Base-by-base conservation (phyloP, 2,888 invertebrate species). In the Himalopsyche japonica region DNA sequence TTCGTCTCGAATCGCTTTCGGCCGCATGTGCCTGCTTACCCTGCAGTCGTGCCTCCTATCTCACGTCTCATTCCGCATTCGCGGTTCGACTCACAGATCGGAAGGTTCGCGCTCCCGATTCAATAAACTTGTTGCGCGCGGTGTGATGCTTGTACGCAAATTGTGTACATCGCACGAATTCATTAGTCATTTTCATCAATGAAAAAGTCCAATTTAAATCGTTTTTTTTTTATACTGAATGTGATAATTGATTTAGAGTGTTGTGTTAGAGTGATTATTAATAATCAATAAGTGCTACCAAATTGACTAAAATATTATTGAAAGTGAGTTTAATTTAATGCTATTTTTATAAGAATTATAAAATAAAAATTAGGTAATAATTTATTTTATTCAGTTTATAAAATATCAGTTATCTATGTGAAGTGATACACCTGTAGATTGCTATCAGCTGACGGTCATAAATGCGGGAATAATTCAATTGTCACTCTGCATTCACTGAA, bases 61-160 rank as follows among this genome's bases (percentile, higher is more conserved):
- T n/a, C n/a, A n/a, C 20, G 57, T 57, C 57, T n/a, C 57, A 57
- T 15, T 82, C 76, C 64, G 81, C 80, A 83, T 82, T 85, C 81
- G 70, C 80, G 76, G 82, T 78, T 47, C 64, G 76, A 27, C 32
- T 80, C 79, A 76, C 70, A 76, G 49, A 81, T 32, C n/a, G 70
- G 82, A 76, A 64, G 20, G 79, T 77, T 85, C 82, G 80, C 81
- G 84, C 57, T 84, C 84, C 34, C 80, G 84, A 18, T 30, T 70
- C 64, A 57, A 43, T 80, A 48, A 76, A 84, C 84, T 84, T 84
- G 84, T 84, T 84, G 84, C 81, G 48, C 84, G 84, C 81, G 81
- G 76, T 32, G 20, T 20, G 76, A 76, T 57, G 24, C 57, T 57
- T 20, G 24, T 57, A 57, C 57, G 57, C 57, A 24, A 57, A 57